phyloP scores from a whole-genome alignment of 2,888 invertebrate species.

The Cheilosia urbana region DNA sequence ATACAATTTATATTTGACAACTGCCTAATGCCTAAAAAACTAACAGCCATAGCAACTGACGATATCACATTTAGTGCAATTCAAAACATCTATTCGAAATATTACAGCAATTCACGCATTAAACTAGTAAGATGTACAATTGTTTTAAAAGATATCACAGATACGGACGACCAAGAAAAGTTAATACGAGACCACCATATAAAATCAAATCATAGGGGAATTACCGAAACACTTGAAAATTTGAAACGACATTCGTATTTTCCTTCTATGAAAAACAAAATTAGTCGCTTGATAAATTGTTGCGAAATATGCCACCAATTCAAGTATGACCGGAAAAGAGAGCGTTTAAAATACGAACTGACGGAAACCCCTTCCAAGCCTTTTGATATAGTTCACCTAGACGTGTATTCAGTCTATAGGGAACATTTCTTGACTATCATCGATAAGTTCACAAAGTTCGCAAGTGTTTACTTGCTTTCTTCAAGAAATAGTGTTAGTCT shows the following conservation, averaged over 20 bases:
- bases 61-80: slow-evolving; percentile 10
- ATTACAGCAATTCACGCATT: slow-evolving; percentile 17
- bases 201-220: slow-evolving; percentile 43
- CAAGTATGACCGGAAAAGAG: slow-evolving; percentile 50
- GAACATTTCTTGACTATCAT: slow-evolving; percentile 50
- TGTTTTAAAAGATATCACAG: slow-evolving; percentile 17
- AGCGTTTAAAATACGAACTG: slow-evolving; percentile 39
- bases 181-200: slow-evolving; percentile 23
- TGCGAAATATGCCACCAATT: slow-evolving; percentile 39
- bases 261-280: slow-evolving; percentile 31
- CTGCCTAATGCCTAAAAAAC: slow-evolving; percentile 8
- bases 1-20: slow-evolving; percentile 13
- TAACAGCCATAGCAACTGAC: slow-evolving; percentile 17
- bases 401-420: slow-evolving; percentile 51
- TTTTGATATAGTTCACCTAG: slow-evolving; percentile 39
- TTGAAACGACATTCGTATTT: slow-evolving; percentile 36
- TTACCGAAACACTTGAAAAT: slow-evolving; percentile 14
- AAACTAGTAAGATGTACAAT: too few relatives aligned
- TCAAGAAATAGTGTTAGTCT: slow-evolving; percentile 54
- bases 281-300: slow-evolving; percentile 41
- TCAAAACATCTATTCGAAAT: not conserved
- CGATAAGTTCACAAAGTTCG: slow-evolving; percentile 62
- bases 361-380: slow-evolving; percentile 40
- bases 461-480: slow-evolving; percentile 26
- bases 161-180: slow-evolving; percentile 19